Percentiles rank a stretch among this genome's conserved stretches.
Conservation (phyloP, 2,888 invertebrate species). For the Aelia acuminata region DNA sequence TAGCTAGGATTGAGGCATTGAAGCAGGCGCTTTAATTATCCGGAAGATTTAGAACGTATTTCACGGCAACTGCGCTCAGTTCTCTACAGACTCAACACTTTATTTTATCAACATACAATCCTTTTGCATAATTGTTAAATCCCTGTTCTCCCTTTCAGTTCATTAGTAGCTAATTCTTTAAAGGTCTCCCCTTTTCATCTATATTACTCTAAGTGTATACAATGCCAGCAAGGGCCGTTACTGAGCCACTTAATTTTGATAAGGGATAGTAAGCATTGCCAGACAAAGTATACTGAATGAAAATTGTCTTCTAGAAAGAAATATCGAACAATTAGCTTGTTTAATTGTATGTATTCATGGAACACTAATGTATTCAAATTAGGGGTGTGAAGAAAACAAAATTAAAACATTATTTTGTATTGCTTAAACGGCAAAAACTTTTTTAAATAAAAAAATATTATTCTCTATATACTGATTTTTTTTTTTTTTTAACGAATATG, state of each 20-base stretch:
- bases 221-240: background rate
- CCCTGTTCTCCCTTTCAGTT: background rate
- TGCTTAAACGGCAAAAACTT: no score
- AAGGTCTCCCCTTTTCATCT: background rate
- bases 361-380: no score
- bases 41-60: conserved; percentile 37
- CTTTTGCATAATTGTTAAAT: conserved; percentile 27
- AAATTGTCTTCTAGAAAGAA: background rate
- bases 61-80: conserved; percentile 2
- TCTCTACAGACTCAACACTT: background rate
- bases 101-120: conserved; percentile 25
- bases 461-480: no score
- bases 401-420: no score
- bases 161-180: conserved; percentile 13
- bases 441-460: no score
- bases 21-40: background rate
- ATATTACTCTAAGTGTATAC: background rate
- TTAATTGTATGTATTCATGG: no score
- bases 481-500: no score
- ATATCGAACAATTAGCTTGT: background rate
- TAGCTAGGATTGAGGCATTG: no score
- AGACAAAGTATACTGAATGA: background rate
- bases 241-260: background rate
- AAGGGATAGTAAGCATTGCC: background rate
- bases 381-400: no score